Conservation (phyloP, 2,888 invertebrate species). For the Agrilus mali region DNA sequence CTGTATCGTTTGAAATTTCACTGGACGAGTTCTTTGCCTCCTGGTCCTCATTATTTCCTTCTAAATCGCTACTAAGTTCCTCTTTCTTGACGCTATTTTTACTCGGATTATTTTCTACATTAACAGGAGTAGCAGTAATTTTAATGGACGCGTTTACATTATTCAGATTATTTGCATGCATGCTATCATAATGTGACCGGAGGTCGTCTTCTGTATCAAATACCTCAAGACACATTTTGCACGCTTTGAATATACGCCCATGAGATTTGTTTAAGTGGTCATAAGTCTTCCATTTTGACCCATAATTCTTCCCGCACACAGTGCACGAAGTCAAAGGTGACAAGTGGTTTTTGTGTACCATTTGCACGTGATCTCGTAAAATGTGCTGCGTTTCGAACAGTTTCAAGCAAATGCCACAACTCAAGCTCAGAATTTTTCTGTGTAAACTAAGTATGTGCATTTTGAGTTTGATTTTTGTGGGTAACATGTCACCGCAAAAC, state of each 20-base stretch:
- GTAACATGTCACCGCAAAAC: slow-evolving; percentile 43
- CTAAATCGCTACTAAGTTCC: slow-evolving; percentile 9
- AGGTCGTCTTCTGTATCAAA: slow-evolving; percentile 39
- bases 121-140: not conserved
- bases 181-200: slow-evolving; percentile 35
- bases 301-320: slow-evolving; percentile 46
- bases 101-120: too few species aligned
- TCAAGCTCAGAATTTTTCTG: slow-evolving; percentile 40
- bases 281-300: slow-evolving; percentile 45
- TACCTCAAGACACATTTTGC: slow-evolving; percentile 45
- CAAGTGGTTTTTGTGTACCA: slow-evolving; percentile 37
- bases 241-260: slow-evolving; percentile 42
- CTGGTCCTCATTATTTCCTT: slow-evolving; percentile 12
- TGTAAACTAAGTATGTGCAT: slow-evolving; percentile 46
- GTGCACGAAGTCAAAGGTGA: slow-evolving; percentile 41
- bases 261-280: slow-evolving; percentile 47
- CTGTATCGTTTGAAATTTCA: slow-evolving; percentile 10
- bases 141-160: slow-evolving; percentile 3
- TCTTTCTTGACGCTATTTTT: slow-evolving; percentile 2
- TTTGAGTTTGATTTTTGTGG: slow-evolving; percentile 43
- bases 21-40: slow-evolving; percentile 11
- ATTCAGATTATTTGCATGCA: slow-evolving; percentile 22
- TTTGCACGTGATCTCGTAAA: slow-evolving; percentile 41
- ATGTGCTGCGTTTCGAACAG: slow-evolving; percentile 42
- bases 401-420: slow-evolving; percentile 44